phyloP scores from a whole-genome alignment of 2,888 invertebrate genomes.

The Slavum lentiscoides region DNA sequence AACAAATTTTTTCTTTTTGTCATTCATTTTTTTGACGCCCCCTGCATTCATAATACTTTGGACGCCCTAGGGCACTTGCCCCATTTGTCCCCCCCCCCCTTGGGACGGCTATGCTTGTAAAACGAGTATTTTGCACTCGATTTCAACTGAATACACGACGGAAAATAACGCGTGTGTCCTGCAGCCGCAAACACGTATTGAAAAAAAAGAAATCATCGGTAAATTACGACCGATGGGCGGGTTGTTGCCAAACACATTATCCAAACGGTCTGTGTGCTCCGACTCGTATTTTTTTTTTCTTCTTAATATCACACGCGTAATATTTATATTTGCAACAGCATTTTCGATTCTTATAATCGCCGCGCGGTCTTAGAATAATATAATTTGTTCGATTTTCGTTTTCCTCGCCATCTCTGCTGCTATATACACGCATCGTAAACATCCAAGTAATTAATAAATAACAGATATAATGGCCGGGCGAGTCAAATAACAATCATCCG shows the following conservation, averaged over 20 bases:
- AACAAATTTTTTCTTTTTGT: no score
- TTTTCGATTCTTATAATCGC: conserved; percentile 16
- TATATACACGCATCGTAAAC: neutral
- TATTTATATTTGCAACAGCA: conserved; percentile 10
- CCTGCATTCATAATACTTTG: no score
- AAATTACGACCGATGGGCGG: conserved; percentile 29
- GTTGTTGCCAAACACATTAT: neutral
- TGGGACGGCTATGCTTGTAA: no score
- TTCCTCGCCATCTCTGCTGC: neutral
- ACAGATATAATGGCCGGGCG: neutral
- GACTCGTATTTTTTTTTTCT: no score
- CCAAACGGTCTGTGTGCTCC: no score
- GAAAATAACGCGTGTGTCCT: neutral
- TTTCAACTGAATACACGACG: conserved; percentile 12
- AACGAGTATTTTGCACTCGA: neutral
- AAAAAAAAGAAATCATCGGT: conserved; percentile 33
- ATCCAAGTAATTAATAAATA: conserved; percentile 27
- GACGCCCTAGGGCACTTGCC: no score
- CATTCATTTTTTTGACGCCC: no score
- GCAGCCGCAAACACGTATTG: neutral
- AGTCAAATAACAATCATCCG: conserved; percentile 37
- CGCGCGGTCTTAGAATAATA: conserved; percentile 32
- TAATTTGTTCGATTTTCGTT: conserved; percentile 2
- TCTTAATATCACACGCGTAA: no score
- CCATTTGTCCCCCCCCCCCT: no score